Evolutionary conservation across 2,888 invertebrate genomes (phyloP).

Genomic region (Enchytraeus crypticus): DNA sequence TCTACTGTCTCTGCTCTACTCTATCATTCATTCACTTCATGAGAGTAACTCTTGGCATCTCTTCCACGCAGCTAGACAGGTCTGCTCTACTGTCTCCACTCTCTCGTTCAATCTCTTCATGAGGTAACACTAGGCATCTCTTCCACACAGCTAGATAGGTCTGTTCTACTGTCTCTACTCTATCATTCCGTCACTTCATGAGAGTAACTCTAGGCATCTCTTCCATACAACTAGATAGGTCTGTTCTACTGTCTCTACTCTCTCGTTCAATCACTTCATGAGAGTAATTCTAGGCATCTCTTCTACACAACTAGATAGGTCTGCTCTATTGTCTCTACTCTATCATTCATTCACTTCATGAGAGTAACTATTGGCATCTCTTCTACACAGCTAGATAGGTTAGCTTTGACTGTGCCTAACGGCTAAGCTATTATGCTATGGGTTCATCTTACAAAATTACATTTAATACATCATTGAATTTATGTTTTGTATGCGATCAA

Average conservation of each 20-base stretch:
- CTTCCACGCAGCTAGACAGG: too few species aligned
- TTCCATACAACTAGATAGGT: constrained; percentile 50
- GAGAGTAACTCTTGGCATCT: neutral
- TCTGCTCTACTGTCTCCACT: constrained; percentile 50
- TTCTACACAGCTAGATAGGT: too few species aligned
- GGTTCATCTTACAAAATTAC: too few species aligned
- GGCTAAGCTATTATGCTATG: too few species aligned
- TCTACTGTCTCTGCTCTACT: neutral
- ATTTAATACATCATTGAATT: too few species aligned
- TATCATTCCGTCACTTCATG: constrained; percentile 50
- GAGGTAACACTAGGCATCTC: constrained; percentile 51
- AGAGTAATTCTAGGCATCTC: constrained; percentile 51
- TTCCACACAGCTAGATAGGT: constrained; percentile 47
- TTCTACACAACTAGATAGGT: constrained; percentile 49
- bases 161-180: constrained; percentile 52
- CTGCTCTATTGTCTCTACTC: neutral
- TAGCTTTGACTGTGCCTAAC: too few species aligned
- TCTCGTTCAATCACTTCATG: constrained; percentile 50
- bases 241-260: constrained; percentile 50
- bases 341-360: neutral
- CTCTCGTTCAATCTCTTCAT: constrained; percentile 50
- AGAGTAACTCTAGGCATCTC: constrained; percentile 51
- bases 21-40: neutral
- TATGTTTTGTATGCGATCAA: too few species aligned
- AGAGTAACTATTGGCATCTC: too few species aligned